Percentiles rank a stretch among this genome's conserved stretches.
These are phyloP conservation scores for Melanotaenia boesemani DNA, from an alignment of 2,797 vertebrate genomes.

Conservation along the genomic window DNA sequence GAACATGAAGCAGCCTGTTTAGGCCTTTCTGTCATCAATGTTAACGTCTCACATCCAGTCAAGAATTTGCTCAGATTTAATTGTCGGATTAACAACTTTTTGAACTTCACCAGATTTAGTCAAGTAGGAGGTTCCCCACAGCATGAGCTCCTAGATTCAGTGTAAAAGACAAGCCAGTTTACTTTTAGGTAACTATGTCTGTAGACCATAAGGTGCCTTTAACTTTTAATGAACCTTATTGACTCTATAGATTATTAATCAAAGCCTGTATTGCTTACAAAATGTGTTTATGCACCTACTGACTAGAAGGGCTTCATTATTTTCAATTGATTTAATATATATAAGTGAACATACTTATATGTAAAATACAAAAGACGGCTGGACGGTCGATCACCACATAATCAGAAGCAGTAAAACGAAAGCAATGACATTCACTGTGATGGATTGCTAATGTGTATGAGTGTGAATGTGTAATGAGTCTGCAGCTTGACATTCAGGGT, in stretches of 20 bases:
- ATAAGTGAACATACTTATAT: background rate
- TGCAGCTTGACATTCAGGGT: background rate
- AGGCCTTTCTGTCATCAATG: background rate
- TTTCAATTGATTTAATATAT: background rate
- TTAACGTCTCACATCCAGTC: background rate
- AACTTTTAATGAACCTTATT: background rate
- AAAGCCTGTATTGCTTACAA: background rate
- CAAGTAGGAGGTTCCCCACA: too few species aligned
- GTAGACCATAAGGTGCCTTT: background rate
- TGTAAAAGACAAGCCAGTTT: background rate
- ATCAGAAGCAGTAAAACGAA: background rate
- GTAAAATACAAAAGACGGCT: background rate
- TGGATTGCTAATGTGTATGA: background rate
- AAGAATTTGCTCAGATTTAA: too few species aligned
- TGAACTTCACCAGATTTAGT: background rate
- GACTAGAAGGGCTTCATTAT: background rate
- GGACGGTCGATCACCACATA: background rate
- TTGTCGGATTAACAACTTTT: background rate
- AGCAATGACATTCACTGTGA: background rate
- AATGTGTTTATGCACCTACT: background rate
- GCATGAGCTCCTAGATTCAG: background rate
- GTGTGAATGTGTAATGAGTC: slow-evolving; percentile 3
- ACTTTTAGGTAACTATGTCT: background rate
- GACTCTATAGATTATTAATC: background rate
- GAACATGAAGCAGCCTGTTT: background rate